These are phyloP conservation scores for Ectemnius cavifrons DNA, from an alignment of 2,888 invertebrate genomes.

Conservation along the genomic window DNA sequence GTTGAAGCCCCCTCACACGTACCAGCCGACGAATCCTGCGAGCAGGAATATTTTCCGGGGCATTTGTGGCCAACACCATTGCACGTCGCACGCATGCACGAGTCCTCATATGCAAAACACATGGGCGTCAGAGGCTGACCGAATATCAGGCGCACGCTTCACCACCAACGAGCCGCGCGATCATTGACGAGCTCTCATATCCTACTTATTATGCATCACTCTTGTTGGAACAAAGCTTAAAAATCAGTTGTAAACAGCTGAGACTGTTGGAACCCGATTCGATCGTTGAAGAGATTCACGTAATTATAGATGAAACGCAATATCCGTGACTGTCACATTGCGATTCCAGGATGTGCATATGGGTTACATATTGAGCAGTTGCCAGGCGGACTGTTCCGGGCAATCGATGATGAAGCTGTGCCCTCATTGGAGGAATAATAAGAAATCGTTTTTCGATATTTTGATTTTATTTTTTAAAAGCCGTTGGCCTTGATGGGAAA, in stretches of 20 bases:
- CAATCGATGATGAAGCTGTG: too few species aligned
- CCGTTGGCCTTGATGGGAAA: too few species aligned
- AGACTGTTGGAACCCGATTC: background rate
- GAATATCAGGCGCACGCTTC: slow-evolving; percentile 14
- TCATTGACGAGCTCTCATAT: slow-evolving; percentile 13
- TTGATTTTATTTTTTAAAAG: too few species aligned
- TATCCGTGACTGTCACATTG: slow-evolving; percentile 5
- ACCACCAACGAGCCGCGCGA: slow-evolving; percentile 30
- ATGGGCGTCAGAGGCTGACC: slow-evolving; percentile 32
- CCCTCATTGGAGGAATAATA: too few species aligned
- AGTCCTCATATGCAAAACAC: slow-evolving; percentile 58
- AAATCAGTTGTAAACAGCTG: too few species aligned
- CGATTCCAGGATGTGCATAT: background rate
- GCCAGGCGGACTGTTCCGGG: too few species aligned
- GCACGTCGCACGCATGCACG: slow-evolving; percentile 17
- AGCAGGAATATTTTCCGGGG: slow-evolving; percentile 1
- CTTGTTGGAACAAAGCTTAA: slow-evolving; percentile 10
- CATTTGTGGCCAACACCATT: slow-evolving; percentile 28
- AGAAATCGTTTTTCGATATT: too few species aligned
- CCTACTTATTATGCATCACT: slow-evolving; percentile 7
- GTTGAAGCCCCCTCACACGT: too few species aligned
- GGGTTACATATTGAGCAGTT: too few species aligned
- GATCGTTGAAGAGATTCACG: background rate
- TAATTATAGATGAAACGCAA: slow-evolving; percentile 1
- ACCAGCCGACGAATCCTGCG: slow-evolving; percentile 6